Conservation (phyloP, 1,140 invertebrate species). For the Ceratina japonica region DNA sequence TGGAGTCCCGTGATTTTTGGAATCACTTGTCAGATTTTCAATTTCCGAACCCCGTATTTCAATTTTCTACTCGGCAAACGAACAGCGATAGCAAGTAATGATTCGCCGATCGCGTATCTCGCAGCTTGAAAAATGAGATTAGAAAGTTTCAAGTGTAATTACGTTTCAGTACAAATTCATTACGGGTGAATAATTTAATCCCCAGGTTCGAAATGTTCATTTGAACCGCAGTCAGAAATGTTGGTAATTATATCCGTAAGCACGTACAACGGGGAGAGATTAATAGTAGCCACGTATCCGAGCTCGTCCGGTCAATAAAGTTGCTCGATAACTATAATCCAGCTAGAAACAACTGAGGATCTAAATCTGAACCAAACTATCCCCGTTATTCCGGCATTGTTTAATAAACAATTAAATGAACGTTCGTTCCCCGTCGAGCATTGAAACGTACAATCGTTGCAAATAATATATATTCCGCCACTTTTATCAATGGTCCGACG, state of each 20-base stretch:
- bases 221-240: constrained; percentile 2
- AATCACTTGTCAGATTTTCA: neutral
- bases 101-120: neutral
- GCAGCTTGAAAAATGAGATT: too few species aligned
- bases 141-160: neutral
- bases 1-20: neutral
- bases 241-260: constrained; percentile 7
- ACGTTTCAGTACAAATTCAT: too few species aligned
- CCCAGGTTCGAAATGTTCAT: neutral
- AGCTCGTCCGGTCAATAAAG: constrained; percentile 22
- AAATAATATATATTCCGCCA: too few species aligned
- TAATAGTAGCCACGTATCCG: constrained; percentile 16
- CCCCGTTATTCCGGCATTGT: neutral
- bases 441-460: neutral
- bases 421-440: neutral
- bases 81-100: neutral
- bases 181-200: neutral
- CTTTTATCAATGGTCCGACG: neutral
- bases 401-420: too few species aligned
- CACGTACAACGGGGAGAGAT: constrained; percentile 3
- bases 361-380: constrained; percentile 26
- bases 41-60: neutral
- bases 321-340: constrained; percentile 39
- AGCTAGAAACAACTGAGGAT: constrained; percentile 21
- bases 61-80: constrained; percentile 4